A percentile compares a stretch with the other conserved stretches of the same genome.
Evolutionary conservation across 2,113 vertebrate species (phyloP).

Genomic region (Hydropotes inermis): DNA sequence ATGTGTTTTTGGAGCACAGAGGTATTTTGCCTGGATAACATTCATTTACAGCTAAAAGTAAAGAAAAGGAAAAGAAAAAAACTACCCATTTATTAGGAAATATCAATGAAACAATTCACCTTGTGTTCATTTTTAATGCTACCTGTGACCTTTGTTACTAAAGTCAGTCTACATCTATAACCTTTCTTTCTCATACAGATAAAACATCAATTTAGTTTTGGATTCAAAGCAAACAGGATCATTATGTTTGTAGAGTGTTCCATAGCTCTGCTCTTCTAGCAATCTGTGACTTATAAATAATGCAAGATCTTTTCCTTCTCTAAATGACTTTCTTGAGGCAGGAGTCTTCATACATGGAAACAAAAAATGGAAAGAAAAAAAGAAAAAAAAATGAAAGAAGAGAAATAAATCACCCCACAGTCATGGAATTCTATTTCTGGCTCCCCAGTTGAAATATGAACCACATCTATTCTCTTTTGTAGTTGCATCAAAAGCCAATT

Average conservation of each 20-base stretch:
- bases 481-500: constrained; percentile 42
- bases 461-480: constrained; percentile 78
- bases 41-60: background rate
- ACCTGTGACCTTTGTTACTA: constrained; percentile 44
- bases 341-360: constrained; percentile 75
- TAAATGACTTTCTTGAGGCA: constrained; percentile 82
- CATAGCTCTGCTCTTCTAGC: constrained; percentile 79
- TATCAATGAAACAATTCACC: background rate
- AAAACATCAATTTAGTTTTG: constrained; percentile 76
- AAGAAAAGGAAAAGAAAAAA: background rate
- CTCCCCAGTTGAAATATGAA: constrained; percentile 86
- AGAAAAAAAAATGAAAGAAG: constrained; percentile 36
- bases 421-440: constrained; percentile 85
- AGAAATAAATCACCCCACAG: constrained; percentile 69
- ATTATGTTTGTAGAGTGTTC: constrained; percentile 79
- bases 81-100: background rate
- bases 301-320: constrained; percentile 82
- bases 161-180: constrained; percentile 35
- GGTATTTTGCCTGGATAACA: background rate
- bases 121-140: constrained; percentile 44
- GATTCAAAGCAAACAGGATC: constrained; percentile 78
- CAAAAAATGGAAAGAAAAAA: constrained; percentile 57
- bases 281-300: constrained; percentile 93
- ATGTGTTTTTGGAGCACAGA: background rate
- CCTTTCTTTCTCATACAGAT: constrained; percentile 61